phyloP scores from a whole-genome alignment of 2,888 invertebrate species.

The Syrista parreyssii region DNA sequence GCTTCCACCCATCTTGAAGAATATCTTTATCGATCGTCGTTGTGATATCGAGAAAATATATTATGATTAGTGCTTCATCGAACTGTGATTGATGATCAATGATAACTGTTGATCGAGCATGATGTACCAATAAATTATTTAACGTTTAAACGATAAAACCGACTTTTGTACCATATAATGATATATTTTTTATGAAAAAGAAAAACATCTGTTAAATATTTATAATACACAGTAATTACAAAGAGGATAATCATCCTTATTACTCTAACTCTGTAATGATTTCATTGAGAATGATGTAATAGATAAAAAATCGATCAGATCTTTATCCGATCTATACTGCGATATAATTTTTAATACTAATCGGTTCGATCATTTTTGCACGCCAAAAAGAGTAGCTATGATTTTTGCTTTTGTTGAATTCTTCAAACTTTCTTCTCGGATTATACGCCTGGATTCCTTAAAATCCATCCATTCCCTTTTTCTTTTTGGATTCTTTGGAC shows the following conservation, averaged over 20 bases:
- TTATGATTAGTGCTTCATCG: background rate
- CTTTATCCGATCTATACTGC: background rate
- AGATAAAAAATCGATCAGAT: background rate
- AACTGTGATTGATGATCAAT: background rate
- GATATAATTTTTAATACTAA: background rate
- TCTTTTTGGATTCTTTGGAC: conserved; percentile 70
- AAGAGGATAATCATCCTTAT: background rate
- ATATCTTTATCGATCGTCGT: no score
- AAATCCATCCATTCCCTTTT: conserved; percentile 73
- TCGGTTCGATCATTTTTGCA: background rate
- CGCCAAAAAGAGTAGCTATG: conserved; percentile 4
- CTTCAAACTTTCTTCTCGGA: conserved; percentile 32
- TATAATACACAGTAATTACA: conserved; percentile 4
- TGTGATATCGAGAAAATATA: no score
- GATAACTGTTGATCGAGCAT: background rate
- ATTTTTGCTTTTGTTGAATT: conserved; percentile 3
- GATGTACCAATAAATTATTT: background rate
- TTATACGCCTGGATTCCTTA: conserved; percentile 66
- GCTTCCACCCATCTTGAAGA: no score
- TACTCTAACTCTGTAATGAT: background rate
- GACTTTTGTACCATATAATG: background rate
- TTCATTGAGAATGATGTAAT: background rate
- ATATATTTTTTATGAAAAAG: background rate
- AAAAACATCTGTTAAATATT: background rate
- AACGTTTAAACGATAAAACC: background rate